phyloP scores from a whole-genome alignment of 2,888 invertebrate species.

The Scelioninae gen. 1 region DNA sequence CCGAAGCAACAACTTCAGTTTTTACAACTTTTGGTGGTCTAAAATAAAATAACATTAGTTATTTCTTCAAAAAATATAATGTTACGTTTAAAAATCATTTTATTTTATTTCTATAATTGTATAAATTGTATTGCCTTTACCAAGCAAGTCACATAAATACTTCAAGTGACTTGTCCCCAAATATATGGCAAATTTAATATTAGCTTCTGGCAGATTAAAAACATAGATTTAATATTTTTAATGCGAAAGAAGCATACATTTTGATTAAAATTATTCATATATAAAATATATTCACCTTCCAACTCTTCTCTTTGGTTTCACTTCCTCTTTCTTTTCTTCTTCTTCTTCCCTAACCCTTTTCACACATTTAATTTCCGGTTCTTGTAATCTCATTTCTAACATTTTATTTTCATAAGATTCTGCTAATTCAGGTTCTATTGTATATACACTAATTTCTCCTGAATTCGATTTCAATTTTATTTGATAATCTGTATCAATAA shows the following conservation, averaged over 20 bases:
- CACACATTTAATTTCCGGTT: conserved; percentile 75
- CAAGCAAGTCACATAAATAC: conserved; percentile 78
- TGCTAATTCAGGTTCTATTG: conserved; percentile 81
- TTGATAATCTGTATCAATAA: conserved; percentile 79
- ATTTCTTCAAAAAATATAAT: neutral
- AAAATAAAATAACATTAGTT: too few species aligned
- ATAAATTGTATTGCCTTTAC: conserved; percentile 77
- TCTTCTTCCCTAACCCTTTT: conserved; percentile 78
- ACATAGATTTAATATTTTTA: conserved; percentile 77
- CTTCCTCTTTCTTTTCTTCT: conserved; percentile 77
- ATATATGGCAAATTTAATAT: conserved; percentile 76
- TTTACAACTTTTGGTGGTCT: conserved; percentile 81
- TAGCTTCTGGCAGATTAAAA: conserved; percentile 82
- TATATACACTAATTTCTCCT: conserved; percentile 82
- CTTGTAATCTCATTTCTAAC: conserved; percentile 80
- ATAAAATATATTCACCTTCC: conserved; percentile 77
- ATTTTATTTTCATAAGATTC: conserved; percentile 82
- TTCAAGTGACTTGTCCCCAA: conserved; percentile 77
- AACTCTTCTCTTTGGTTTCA: conserved; percentile 83
- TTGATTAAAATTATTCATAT: conserved; percentile 4
- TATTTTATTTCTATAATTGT: conserved; percentile 10
- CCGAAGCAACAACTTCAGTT: conserved; percentile 77
- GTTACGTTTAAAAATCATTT: neutral
- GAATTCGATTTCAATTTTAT: conserved; percentile 81
- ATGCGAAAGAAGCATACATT: conserved; percentile 80